phyloP scores from a whole-genome alignment of 2,888 invertebrate genomes.

The Nephrotoma guestfalica region DNA sequence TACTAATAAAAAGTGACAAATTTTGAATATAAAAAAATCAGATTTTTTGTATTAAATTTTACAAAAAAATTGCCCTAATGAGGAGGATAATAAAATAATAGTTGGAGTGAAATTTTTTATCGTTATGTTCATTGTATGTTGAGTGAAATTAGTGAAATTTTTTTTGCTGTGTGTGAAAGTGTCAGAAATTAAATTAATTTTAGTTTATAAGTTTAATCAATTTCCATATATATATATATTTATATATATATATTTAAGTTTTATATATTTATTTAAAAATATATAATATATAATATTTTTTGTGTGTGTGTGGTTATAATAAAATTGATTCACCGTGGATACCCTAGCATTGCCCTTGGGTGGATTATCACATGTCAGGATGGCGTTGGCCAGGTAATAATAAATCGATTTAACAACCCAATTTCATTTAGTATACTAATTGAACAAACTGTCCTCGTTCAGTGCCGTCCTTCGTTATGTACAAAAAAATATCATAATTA shows the following conservation, averaged over 20 bases:
- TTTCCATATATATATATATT: background rate
- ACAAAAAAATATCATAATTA: background rate
- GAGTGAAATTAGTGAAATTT: slow-evolving; percentile 2
- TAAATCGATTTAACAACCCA: background rate
- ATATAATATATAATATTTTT: background rate
- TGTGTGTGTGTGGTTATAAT: slow-evolving; percentile 1
- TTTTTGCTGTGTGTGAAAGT: background rate
- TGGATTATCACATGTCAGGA: slow-evolving; percentile 48
- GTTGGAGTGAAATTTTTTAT: background rate
- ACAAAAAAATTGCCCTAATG: background rate
- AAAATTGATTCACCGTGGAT: slow-evolving; percentile 35
- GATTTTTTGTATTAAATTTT: background rate
- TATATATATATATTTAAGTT: background rate
- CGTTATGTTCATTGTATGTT: background rate
- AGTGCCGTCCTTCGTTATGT: background rate
- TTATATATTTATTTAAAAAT: background rate
- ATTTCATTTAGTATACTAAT: background rate
- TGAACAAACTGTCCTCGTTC: background rate
- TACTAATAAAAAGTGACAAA: background rate
- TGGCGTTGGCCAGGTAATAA: slow-evolving; percentile 50
- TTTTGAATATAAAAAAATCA: background rate
- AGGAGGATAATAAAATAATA: background rate
- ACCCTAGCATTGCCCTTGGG: slow-evolving; percentile 38
- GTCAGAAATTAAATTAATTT: background rate
- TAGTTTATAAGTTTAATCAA: background rate